Percentiles rank a stretch among this genome's conserved stretches.
Conservation (phyloP, 2,113 vertebrate genomes). For the Okapia johnstoni region DNA sequence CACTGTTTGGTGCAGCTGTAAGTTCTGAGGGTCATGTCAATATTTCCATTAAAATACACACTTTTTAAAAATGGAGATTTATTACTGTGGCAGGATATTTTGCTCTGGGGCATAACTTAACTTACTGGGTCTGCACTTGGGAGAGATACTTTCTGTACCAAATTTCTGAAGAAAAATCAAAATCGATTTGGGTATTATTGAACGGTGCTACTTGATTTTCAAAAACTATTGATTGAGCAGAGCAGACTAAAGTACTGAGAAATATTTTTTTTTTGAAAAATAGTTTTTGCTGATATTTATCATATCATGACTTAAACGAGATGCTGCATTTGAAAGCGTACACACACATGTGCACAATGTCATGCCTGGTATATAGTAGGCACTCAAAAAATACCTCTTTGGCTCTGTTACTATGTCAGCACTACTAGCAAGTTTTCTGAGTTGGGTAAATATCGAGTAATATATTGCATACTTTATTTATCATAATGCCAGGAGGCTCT, state of each 20-base stretch:
- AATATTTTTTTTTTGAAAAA: not conserved
- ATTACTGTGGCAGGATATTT: slow-evolving; percentile 46
- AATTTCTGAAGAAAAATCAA: slow-evolving; percentile 63
- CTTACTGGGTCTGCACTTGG: slow-evolving; percentile 39
- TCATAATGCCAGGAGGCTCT: not conserved
- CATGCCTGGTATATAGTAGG: not conserved
- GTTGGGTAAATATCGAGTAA: not conserved
- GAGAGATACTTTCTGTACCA: slow-evolving; percentile 45
- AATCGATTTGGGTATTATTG: slow-evolving; percentile 53
- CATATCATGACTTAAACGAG: not conserved
- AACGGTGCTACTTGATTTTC: not conserved
- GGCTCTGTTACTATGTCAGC: too few relatives aligned
- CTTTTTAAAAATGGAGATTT: slow-evolving; percentile 62
- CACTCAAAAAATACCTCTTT: not conserved
- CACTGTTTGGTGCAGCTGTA: not conserved
- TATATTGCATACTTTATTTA: not conserved
- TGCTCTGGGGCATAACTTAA: slow-evolving; percentile 41
- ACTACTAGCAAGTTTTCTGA: not conserved
- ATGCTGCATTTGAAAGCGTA: not conserved
- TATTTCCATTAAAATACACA: slow-evolving; percentile 46
- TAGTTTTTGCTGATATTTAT: not conserved
- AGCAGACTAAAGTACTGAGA: not conserved
- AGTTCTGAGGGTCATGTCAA: not conserved
- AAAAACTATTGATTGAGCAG: slow-evolving; percentile 30
- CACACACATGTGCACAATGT: rapidly evolving